These are phyloP conservation scores for Aplochiton taeniatus DNA, from an alignment of 2,797 vertebrate species.

Conservation along the genomic window DNA sequence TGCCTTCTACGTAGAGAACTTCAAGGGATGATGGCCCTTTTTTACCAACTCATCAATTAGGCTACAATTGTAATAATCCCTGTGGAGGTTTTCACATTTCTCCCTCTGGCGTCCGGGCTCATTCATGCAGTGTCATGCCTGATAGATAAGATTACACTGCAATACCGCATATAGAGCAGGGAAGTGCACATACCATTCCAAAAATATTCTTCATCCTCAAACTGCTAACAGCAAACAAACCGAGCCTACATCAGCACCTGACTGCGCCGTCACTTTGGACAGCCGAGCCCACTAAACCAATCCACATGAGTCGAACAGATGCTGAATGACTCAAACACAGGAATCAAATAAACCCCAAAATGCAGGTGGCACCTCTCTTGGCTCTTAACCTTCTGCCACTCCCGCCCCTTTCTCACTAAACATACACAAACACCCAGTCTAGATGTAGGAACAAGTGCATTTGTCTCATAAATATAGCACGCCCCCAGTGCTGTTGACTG, in stretches of 20 bases:
- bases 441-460: background rate
- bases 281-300: too few relatives aligned
- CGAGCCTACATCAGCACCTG: background rate
- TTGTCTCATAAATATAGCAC: background rate
- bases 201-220: background rate
- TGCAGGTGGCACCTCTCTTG: background rate
- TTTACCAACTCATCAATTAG: conserved; percentile 17
- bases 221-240: too few relatives aligned
- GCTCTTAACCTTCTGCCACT: background rate
- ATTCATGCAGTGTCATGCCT: conserved; percentile 7
- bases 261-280: too few relatives aligned
- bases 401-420: background rate
- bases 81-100: background rate
- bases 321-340: background rate
- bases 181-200: too few relatives aligned
- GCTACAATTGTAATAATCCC: conserved; percentile 18
- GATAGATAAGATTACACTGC: too few relatives aligned
- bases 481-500: background rate
- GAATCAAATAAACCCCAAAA: background rate
- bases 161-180: too few relatives aligned
- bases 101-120: background rate
- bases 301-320: too few relatives aligned
- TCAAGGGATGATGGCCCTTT: conserved; percentile 4
- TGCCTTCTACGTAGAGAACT: conserved; percentile 6
- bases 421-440: background rate